Evolutionary conservation across 2,797 vertebrate genomes (phyloP).

Genomic region (Semaprochilodus insignis): DNA sequence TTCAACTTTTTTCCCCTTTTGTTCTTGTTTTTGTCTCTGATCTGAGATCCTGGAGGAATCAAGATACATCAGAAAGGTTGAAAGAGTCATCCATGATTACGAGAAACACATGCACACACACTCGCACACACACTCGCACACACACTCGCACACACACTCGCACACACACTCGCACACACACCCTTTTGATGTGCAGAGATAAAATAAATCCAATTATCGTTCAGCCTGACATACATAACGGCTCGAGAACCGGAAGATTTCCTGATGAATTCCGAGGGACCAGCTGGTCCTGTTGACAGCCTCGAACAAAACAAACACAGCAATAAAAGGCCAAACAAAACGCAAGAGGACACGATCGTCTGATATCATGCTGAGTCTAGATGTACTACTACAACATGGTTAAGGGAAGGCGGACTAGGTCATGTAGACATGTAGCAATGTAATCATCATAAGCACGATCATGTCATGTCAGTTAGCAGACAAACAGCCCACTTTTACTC

Average conservation of each 20-base stretch:
- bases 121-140: background rate
- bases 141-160: background rate
- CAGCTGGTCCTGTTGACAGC: conserved; percentile 44
- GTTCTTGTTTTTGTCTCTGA: conserved; percentile 1
- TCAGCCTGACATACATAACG: conserved; percentile 44
- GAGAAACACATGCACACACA: conserved; percentile 13
- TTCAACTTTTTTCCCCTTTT: background rate
- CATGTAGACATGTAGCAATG: background rate
- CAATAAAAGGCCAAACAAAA: conserved; percentile 9
- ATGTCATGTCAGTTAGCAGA: background rate
- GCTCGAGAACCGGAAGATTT: conserved; percentile 28
- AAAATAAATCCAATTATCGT: conserved; percentile 57
- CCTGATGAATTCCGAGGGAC: conserved; percentile 42
- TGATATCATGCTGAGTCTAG: background rate
- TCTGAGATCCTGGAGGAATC: conserved; percentile 36
- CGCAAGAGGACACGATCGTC: background rate
- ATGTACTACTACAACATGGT: background rate
- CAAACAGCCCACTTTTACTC: background rate
- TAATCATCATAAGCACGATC: background rate
- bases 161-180: background rate
- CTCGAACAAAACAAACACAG: conserved; percentile 29
- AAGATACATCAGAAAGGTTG: conserved; percentile 34
- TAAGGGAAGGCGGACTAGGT: background rate
- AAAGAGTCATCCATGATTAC: conserved; percentile 43
- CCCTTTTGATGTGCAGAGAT: conserved; percentile 44